Evolutionary conservation across 53 echinoderm and acorn worm species (phyloP).

Genomic region (Crossaster papposus): DNA sequence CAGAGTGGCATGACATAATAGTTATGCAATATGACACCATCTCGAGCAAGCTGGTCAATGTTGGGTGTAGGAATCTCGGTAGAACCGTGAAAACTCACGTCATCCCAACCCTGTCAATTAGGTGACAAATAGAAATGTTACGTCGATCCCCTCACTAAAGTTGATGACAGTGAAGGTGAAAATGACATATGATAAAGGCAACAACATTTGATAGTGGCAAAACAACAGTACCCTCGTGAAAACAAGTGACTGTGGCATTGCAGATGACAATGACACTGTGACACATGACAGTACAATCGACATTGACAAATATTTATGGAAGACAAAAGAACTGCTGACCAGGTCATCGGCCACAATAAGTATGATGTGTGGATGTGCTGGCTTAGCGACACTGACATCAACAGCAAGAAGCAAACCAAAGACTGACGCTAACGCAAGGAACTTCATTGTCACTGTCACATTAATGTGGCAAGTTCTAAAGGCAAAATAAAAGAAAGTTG

Average conservation of each 20-base stretch:
- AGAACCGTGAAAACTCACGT: conserved; percentile 95
- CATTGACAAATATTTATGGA: background rate
- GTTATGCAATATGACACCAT: conserved; percentile 84
- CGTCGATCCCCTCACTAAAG: too few relatives aligned
- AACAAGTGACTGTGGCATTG: too few relatives aligned
- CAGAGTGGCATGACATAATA: conserved; percentile 63
- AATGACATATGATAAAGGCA: too few relatives aligned
- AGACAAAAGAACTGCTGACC: conserved; percentile 20
- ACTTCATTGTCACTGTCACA: background rate
- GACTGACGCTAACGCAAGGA: background rate
- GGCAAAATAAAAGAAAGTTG: background rate
- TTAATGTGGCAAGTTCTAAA: background rate
- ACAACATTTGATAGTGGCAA: too few relatives aligned
- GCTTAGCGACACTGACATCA: background rate
- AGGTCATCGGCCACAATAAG: conserved; percentile 69
- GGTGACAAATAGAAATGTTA: background rate
- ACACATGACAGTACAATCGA: too few relatives aligned
- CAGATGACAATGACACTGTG: too few relatives aligned
- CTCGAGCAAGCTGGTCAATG: conserved; percentile 76
- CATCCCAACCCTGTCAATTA: conserved; percentile 83
- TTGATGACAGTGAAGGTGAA: too few relatives aligned
- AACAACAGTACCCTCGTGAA: too few relatives aligned
- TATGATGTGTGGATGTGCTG: conserved; percentile 63
- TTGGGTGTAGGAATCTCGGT: conserved; percentile 86
- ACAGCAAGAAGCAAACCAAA: background rate